A percentile compares a stretch with the other conserved stretches of the same genome.
Evolutionary conservation across 1,140 invertebrate genomes (phyloP).

Genomic region (Apolygus lucorum): DNA sequence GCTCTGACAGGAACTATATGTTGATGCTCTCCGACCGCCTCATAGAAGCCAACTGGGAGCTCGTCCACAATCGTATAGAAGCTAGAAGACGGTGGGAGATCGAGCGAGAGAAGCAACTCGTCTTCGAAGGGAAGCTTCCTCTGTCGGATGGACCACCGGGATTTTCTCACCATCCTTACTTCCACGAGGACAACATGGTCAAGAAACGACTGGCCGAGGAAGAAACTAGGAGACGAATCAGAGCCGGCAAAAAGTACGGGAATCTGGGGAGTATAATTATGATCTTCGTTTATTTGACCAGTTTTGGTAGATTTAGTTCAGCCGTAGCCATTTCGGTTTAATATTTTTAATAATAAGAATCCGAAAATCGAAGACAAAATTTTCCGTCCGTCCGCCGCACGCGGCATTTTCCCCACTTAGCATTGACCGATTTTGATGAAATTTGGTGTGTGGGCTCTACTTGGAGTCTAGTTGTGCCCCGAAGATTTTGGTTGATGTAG

Average conservation of each 20-base stretch:
- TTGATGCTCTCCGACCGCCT: neutral
- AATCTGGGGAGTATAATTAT: too few species aligned
- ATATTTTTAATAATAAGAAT: too few species aligned
- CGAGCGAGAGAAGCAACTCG: neutral
- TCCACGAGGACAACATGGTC: neutral
- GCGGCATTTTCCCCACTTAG: too few species aligned
- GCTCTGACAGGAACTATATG: slow-evolving; percentile 2
- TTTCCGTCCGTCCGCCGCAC: too few species aligned
- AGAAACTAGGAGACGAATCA: neutral
- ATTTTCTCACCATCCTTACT: neutral
- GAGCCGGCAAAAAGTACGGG: neutral
- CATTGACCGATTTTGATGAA: too few species aligned
- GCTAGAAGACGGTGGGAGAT: neutral
- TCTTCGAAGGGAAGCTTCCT: neutral
- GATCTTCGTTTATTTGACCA: too few species aligned
- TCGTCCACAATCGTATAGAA: neutral
- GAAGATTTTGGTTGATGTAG: too few species aligned
- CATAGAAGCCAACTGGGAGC: neutral
- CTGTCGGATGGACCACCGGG: slow-evolving; percentile 1
- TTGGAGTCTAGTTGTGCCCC: too few species aligned
- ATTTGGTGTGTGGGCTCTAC: too few species aligned
- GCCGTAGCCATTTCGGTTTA: too few species aligned
- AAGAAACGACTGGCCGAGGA: neutral
- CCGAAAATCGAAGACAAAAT: too few species aligned
- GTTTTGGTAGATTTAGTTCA: too few species aligned